Conservation (phyloP, 2,113 vertebrate species). For the Elanus axillaris region DNA sequence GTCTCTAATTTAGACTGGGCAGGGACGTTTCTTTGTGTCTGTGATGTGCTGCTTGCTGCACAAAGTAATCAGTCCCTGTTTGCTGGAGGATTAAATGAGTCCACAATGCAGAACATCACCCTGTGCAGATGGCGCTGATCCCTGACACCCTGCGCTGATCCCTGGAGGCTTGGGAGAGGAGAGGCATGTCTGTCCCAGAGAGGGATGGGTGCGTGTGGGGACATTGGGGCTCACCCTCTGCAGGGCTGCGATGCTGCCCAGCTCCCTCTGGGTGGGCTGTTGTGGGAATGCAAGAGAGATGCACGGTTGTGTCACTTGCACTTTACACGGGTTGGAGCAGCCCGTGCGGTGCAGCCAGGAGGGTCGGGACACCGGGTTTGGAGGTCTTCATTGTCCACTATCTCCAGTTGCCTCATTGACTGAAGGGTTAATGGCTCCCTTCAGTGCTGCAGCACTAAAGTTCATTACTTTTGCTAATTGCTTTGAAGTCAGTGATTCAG, state of each 20-base stretch:
- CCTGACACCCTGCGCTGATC: fast-evolving
- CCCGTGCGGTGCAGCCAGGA: fast-evolving
- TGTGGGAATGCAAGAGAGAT: fast-evolving
- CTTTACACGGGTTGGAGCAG: fast-evolving
- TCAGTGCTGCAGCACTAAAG: neutral
- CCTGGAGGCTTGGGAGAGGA: neutral
- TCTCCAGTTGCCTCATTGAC: neutral
- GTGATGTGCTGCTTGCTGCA: neutral
- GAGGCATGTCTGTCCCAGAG: neutral
- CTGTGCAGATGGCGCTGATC: fast-evolving
- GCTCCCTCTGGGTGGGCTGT: neutral
- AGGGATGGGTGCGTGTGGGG: fast-evolving
- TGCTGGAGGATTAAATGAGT: neutral
- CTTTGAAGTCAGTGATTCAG: constrained; percentile 38
- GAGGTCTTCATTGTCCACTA: neutral
- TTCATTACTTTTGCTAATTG: constrained; percentile 64
- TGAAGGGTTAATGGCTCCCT: constrained; percentile 11
- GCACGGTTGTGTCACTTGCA: fast-evolving
- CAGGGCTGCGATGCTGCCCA: neutral
- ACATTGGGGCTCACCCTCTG: fast-evolving
- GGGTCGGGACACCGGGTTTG: fast-evolving
- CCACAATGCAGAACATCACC: fast-evolving
- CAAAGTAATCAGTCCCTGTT: neutral
- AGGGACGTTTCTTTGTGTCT: neutral
- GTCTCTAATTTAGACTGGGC: neutral